Conservation (phyloP, 2,797 vertebrate species). For the Gymnocypris eckloni region DNA sequence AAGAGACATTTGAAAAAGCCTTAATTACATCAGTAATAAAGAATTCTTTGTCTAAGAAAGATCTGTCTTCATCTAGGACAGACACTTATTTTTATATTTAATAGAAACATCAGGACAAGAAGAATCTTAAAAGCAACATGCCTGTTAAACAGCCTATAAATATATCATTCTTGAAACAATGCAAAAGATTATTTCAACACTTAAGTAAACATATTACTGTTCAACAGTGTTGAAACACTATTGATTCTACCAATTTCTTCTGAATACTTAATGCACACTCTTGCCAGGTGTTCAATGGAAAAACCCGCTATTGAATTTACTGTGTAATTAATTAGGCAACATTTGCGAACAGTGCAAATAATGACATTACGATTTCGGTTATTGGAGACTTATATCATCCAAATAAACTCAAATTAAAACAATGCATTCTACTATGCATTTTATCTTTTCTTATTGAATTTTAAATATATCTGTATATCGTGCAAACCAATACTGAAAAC, state of each 20-base stretch:
- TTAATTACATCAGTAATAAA: neutral
- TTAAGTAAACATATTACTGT: neutral
- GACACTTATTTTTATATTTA: neutral
- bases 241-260: neutral
- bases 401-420: neutral
- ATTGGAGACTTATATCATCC: neutral
- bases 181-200: neutral
- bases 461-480: neutral
- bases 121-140: neutral
- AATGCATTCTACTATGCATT: neutral
- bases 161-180: neutral
- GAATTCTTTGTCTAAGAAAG: neutral
- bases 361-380: neutral
- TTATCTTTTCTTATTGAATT: too few species aligned
- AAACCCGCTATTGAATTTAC: neutral
- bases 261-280: neutral
- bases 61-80: neutral
- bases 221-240: neutral
- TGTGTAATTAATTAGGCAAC: neutral
- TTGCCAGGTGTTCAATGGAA: neutral
- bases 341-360: neutral
- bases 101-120: neutral
- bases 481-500: neutral
- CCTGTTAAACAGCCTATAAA: neutral
- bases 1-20: neutral